Conservation (phyloP, 2,797 vertebrate genomes). For the Enteromius afrohamiltoni region DNA sequence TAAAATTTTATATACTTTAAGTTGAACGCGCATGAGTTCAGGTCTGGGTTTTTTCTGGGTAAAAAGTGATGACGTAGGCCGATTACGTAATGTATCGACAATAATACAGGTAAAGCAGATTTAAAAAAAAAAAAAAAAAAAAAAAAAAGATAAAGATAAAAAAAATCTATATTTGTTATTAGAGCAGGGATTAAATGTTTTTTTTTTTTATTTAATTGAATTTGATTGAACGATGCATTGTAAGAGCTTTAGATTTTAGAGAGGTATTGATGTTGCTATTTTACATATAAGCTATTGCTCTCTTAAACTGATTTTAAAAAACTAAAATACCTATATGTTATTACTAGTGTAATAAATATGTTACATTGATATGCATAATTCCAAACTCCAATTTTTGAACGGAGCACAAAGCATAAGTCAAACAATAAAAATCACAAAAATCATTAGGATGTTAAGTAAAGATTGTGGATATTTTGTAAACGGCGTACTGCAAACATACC, state of each 20-base stretch:
- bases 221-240: not conserved
- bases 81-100: slow-evolving; percentile 45
- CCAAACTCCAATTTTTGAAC: no score
- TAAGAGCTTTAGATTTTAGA: not conserved
- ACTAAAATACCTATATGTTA: not conserved
- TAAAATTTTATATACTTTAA: not conserved
- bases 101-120: not conserved
- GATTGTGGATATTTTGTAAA: not conserved
- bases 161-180: not conserved
- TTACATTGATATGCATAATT: not conserved
- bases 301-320: not conserved
- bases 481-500: not conserved
- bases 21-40: no score
- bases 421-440: not conserved
- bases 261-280: no score
- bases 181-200: not conserved
- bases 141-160: not conserved
- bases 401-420: no score
- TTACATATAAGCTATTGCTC: no score
- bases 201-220: no score
- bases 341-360: not conserved
- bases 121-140: no score
- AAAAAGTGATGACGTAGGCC: not conserved
- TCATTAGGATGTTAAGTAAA: not conserved
- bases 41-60: not conserved